Conservation (phyloP, 1,140 invertebrate genomes). For the Whitmania pigra region DNA sequence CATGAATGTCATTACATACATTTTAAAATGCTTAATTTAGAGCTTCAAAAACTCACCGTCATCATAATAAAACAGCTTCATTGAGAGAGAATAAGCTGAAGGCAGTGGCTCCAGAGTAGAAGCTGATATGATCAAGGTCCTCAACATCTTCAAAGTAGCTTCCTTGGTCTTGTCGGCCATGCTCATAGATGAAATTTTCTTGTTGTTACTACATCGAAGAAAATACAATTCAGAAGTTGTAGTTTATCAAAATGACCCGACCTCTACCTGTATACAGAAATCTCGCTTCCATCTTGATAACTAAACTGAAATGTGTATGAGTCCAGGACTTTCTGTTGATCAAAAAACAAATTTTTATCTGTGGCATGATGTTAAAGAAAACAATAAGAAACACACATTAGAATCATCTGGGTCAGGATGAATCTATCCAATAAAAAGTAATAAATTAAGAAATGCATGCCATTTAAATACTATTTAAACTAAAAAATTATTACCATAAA, state of each 20-base stretch:
- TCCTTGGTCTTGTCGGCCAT: slow-evolving; percentile 37
- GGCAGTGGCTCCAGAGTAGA: slow-evolving; percentile 38
- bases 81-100: slow-evolving; percentile 40
- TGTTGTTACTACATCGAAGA: slow-evolving; percentile 33
- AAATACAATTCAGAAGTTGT: background rate
- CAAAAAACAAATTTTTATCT: too few relatives aligned
- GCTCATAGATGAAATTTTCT: slow-evolving; percentile 36
- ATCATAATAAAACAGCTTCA: slow-evolving; percentile 44
- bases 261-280: background rate
- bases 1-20: background rate
- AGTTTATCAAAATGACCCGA: background rate
- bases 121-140: slow-evolving; percentile 40
- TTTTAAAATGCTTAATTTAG: background rate
- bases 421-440: slow-evolving; percentile 28
- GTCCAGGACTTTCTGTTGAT: background rate
- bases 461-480: slow-evolving; percentile 5
- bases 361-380: too few relatives aligned
- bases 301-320: slow-evolving; percentile 6
- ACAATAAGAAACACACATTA: slow-evolving; percentile 29
- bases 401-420: slow-evolving; percentile 37
- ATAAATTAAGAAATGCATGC: slow-evolving; percentile 6
- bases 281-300: background rate
- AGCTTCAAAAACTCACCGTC: slow-evolving; percentile 31
- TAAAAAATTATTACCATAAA: slow-evolving; percentile 32
- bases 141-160: slow-evolving; percentile 38